Base-by-base conservation (phyloP, 2,888 invertebrate species). In the Cancer borealis region DNA sequence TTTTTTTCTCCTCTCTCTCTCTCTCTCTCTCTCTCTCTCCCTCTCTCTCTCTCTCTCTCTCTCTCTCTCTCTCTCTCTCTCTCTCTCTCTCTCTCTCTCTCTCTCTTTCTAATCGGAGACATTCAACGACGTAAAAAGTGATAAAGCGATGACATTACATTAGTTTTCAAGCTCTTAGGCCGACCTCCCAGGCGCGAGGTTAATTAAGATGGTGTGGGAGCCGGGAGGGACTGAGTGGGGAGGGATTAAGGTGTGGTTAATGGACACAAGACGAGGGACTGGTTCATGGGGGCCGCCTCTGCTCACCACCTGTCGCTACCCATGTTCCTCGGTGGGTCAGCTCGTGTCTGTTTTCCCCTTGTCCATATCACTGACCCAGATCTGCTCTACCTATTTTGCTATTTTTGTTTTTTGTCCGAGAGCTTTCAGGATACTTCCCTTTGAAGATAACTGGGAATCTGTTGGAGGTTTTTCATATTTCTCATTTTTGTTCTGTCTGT, bases 71-170 rank as follows among this genome's bases (percentile, higher is more conserved):
- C 88, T 46, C 45, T 46, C 46, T 88, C 88, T 46, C 45, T 46
- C 88, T 88, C 88, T 46, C 88, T 45, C 88, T 46, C 88, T 46
- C 88, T 88, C 88, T 88, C 88, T 88, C 21, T 88, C 46, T 49
- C 88, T 26, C 46, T 49, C 47, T 47, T n/a, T 49, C 39, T 49
- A 47, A 14, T 47, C 10, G 26, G 39, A 39, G 39, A 39, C 12
- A 10, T 17, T 54, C 54, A 17, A 10, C 14, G 39, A 14, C 1
- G 39, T 84, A 17, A 84, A 84, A 84, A 84, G 84, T 84, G 84
- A 84, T 84, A 84, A 84, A 84, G 84, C 84, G 84, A 39, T 14
- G 84, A 39, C 84, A 39, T 84, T 84, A 84, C 39, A 84, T 84
- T 84, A 84, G 39, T 84, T 84, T 84, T 39, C 39, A 39, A 39